phyloP scores from a whole-genome alignment of 2,113 vertebrate species.

The Rafetus swinhoei region DNA sequence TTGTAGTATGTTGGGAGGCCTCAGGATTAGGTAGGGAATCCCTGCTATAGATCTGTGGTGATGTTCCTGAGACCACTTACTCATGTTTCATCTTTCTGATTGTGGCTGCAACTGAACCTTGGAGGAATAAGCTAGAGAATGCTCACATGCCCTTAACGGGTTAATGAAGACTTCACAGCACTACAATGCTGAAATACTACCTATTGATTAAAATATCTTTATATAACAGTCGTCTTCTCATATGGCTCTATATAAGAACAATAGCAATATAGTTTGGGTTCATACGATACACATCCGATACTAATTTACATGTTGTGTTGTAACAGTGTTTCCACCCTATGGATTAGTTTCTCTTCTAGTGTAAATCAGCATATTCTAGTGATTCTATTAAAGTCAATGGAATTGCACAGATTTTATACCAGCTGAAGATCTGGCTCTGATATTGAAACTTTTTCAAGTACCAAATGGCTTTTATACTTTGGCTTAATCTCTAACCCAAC shows the following conservation, averaged over 20 bases:
- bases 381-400: background rate
- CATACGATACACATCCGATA: background rate
- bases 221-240: background rate
- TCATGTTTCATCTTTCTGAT: background rate
- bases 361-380: background rate
- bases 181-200: background rate
- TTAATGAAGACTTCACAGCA: background rate
- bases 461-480: background rate
- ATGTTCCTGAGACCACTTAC: background rate
- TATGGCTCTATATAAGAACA: background rate
- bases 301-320: background rate
- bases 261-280: background rate
- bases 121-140: background rate
- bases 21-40: no score
- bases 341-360: background rate
- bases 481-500: background rate
- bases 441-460: background rate
- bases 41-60: background rate
- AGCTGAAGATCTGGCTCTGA: background rate
- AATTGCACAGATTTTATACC: background rate
- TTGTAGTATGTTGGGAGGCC: no score
- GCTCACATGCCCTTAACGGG: background rate
- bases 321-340: background rate
- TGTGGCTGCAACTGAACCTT: fast-evolving
- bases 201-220: background rate